Conservation (phyloP, 2,113 vertebrate species). For the Rhombomys opimus region DNA sequence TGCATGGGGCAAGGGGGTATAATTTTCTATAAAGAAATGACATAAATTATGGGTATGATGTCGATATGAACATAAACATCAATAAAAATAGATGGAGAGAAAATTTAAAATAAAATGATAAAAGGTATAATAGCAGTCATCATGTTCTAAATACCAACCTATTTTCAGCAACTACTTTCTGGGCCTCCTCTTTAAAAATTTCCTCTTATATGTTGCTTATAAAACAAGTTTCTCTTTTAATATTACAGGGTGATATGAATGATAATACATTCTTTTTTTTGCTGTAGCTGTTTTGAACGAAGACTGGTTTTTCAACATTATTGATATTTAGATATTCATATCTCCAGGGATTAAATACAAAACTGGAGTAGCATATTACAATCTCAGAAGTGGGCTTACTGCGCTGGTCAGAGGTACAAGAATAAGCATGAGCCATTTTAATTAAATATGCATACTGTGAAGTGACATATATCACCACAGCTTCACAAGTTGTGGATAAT, state of each 20-base stretch:
- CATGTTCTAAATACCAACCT: background rate
- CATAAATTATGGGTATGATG: background rate
- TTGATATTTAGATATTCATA: background rate
- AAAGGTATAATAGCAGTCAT: background rate
- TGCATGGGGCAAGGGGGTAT: fast-evolving
- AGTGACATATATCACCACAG: background rate
- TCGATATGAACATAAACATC: background rate
- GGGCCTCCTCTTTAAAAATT: background rate
- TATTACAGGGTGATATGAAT: background rate
- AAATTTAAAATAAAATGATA: background rate
- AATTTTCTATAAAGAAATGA: background rate
- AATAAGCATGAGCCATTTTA: background rate
- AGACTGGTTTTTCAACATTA: background rate
- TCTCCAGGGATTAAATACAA: background rate
- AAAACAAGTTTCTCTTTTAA: background rate
- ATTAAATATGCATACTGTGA: background rate
- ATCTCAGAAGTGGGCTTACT: background rate
- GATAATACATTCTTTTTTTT: background rate
- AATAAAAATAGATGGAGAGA: background rate
- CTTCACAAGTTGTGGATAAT: background rate
- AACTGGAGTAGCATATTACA: background rate
- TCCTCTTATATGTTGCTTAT: background rate
- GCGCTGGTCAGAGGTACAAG: background rate
- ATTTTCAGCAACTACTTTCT: background rate
- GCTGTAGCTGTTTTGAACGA: background rate